Base-by-base conservation (phyloP, 2,113 vertebrate species). In the Hippocampus barbouri region DNA sequence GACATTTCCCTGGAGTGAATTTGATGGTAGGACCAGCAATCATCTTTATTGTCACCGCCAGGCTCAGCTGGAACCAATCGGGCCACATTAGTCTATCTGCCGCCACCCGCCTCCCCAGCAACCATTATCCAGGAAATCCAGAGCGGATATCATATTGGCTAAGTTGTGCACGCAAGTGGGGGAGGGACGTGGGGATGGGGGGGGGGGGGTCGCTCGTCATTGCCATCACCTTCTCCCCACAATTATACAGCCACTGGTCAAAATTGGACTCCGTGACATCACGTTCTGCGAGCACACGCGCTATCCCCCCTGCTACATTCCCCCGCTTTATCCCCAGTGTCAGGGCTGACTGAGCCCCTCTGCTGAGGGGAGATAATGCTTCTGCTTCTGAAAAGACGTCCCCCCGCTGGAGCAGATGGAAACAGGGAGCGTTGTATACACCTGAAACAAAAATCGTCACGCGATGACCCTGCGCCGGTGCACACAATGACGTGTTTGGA, bases 201-300 rank as follows among this genome's bases (percentile, higher is more conserved):
- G 21, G 54, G 21, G 30, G 30, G 25, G 14, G 15, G 14, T 23
- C 65, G 79, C 68, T 12, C 84, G 83, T 87, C 87, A 85, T 85
- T 87, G 87, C 70, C 23, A 71, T 88, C 86, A 87, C 88, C 84
- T 85, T 83, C 79, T 74, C 62, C 57, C 63, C 61, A 76, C 74
- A 83, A 27, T 86, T 77, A 88, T 81, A 83, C 54, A 77, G 71
- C 85, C 77, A 40, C 73, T 69, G 78, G 66, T 47, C 72, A 66
- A 79, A 81, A 82, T 79, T 74, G 71, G 38, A 80, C 78, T 80
- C 70, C 62, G 85, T 65, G 71, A 38, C n/a, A 20, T 57, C 69
- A 61, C 67, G 34, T 73, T 56, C 21, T 9, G 53, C 53, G 8
- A n/a, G 53, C 53, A 45, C 18, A 38, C 5, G 34, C 34, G 5